Evolutionary conservation across 2,888 invertebrate genomes (phyloP), one percentile per base, ranked within the genome.

Genomic region (Caenorhabditis virilis): DNA sequence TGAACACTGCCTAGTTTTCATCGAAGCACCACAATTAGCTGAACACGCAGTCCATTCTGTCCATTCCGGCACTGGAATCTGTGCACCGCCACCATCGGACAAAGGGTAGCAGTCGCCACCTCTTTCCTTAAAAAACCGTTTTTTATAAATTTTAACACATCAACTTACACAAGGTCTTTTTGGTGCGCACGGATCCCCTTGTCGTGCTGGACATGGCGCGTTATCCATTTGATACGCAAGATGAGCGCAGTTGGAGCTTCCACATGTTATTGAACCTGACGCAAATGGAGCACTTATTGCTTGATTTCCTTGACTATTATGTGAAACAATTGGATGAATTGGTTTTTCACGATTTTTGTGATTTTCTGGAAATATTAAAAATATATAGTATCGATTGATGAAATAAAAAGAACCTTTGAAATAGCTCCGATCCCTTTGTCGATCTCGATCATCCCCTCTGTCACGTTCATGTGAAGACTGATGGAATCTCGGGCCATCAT

Each of bases 171-270:
- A 76, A 15, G 66, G 70, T 9, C 58, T 63, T 27, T 61, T 69
- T 6, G 76, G 76, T 1, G 74, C 76, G 53, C 76, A 76, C 0
- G 76, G 76, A 39, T 74, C 76, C 15, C 74, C 74, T 48, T 63
- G 66, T 18, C 71, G 41, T 11, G 76, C 76, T 15, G 76, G 74
- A 38, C 76, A 76, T n/a, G 76, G 76, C 0, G 69, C 68, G 16
- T 48, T 51, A 38, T 76, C 76, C 9, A 61, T 22, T 20, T 54
- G 49, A 36, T 55, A 57, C 15, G 61, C 33, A 6, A 64, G 64
- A 9, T 52, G 38, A n/a, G 59, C 62, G 26, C 73, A 70, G 9
- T 54, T 55, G 1, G 62, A 46, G 30, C 65, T 62, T 4, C 62
- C 73, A 70, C 51, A 22, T 69, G 43, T 45, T 15, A 15, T 36